Percentiles rank a stretch among this genome's conserved stretches.
phyloP scores from a whole-genome alignment of 2,113 vertebrate genomes.

The Steatornis caripensis region DNA sequence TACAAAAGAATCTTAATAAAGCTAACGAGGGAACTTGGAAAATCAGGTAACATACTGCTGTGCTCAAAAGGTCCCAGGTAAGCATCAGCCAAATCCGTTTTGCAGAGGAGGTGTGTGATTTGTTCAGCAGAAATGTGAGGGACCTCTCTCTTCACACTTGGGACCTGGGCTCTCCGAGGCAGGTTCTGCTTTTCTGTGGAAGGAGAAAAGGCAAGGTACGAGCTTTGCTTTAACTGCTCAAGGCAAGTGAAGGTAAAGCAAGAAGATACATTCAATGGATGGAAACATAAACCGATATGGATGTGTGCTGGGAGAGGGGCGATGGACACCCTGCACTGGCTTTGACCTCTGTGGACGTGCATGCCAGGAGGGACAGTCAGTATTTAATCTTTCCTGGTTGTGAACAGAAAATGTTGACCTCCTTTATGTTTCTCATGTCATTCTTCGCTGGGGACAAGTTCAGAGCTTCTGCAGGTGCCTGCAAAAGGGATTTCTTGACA shows the following conservation, averaged over 20 bases:
- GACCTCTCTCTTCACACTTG: not conserved
- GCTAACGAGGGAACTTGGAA: not conserved
- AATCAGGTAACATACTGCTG: not conserved
- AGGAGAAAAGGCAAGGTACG: not conserved
- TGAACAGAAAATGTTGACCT: not conserved
- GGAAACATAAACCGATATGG: not conserved
- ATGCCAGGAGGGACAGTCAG: not conserved
- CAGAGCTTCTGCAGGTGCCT: not conserved
- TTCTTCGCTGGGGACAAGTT: not conserved
- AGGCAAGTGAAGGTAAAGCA: not conserved
- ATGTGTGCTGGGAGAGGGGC: not conserved
- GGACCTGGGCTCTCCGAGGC: not conserved
- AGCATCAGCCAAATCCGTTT: not conserved
- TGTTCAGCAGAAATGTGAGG: not conserved
- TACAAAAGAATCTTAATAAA: not conserved
- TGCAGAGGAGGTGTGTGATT: not conserved
- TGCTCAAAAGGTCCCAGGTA: not conserved
- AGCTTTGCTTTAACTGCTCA: not conserved
- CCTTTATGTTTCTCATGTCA: not conserved
- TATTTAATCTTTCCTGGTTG: not conserved
- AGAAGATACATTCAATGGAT: not conserved
- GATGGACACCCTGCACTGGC: not conserved
- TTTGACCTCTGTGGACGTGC: not conserved
- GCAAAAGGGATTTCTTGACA: not conserved
- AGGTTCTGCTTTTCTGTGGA: not conserved